These are phyloP conservation scores for Apotomis capreana DNA, from an alignment of 2,888 invertebrate species.

Conservation along the genomic window DNA sequence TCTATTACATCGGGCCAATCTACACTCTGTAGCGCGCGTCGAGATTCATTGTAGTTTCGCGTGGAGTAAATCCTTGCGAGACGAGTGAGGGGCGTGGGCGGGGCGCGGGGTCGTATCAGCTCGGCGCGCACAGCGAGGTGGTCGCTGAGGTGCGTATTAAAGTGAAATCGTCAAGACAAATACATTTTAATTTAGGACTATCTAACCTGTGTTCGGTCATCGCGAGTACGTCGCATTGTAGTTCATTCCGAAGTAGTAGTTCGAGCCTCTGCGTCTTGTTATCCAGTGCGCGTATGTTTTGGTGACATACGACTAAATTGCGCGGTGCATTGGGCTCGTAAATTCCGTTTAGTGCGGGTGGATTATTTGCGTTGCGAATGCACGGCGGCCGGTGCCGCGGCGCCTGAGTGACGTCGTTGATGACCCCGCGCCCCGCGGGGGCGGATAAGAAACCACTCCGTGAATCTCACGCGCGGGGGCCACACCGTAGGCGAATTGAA, in stretches of 20 bases:
- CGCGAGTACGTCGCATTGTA: constrained; percentile 4
- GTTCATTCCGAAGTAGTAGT: not conserved
- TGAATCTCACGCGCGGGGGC: too few species aligned
- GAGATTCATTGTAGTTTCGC: not conserved
- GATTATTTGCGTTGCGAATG: not conserved
- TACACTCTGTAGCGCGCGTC: not conserved
- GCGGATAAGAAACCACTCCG: constrained; percentile 1
- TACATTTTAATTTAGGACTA: not conserved
- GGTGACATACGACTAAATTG: not conserved
- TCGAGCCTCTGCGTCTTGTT: constrained; percentile 8
- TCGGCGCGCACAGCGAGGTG: constrained; percentile 8
- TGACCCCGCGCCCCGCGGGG: constrained; percentile 6
- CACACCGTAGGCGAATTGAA: too few species aligned
- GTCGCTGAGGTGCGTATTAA: constrained; percentile 1
- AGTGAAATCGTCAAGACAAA: not conserved
- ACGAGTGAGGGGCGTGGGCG: not conserved
- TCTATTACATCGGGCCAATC: not conserved
- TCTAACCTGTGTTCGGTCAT: constrained; percentile 8
- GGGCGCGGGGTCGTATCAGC: constrained; percentile 3
- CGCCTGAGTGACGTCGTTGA: not conserved
- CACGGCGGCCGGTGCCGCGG: too few species aligned
- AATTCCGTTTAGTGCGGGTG: not conserved
- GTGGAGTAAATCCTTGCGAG: not conserved
- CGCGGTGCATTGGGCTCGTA: not conserved
- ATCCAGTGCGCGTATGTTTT: constrained; percentile 1